Base-by-base conservation (phyloP, 2,113 vertebrate genomes). In the Pontoporia blainvillei region DNA sequence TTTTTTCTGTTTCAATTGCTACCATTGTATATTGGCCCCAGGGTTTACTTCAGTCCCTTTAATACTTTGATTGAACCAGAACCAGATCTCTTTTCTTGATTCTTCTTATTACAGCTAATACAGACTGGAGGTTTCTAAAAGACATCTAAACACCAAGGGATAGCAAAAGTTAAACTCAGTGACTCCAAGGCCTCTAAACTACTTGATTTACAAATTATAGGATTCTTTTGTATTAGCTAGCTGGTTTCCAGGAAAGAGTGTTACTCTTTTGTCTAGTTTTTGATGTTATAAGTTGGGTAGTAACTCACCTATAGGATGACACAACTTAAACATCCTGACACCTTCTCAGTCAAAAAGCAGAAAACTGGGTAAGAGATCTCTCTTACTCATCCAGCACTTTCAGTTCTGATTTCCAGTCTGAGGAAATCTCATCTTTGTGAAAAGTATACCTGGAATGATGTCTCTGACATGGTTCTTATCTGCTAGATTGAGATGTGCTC, bases 41-140 rank as follows among this genome's bases (percentile, higher is more conserved):
- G 91, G 39, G 88, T 78, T 96, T 85, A 89, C 52, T 61, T 85
- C 36, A 76, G 85, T 97, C 41, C 59, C 3, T 82, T 86, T 93
- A 96, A 83, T 93, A 90, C 72, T 90, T 66, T 46, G n/a, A 67
- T 86, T 93, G 84, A 96, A 81, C 66, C 18, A 27, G 29, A 96
- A 88, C 36, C 41, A 96, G 73, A 94, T 89, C 59, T 86, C 54
- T 91, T 95, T 87, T 66, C 31, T 73, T 93, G 66, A 59, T 82
- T 86, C 84, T 34, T 93, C 52, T 86, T 78, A 82, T 62, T 66
- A 23, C 10, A 82, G 20, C n/a, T 79, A 79, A 86, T 71, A 85
- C 17, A 69, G 5, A 46, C 73, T 46, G 6, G 20, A 64, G 59
- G 41, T 90, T 69, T 64, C n/a, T 67, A 86, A 93, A 83, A 96